These are phyloP conservation scores for Polypedilum vanderplanki DNA, from an alignment of 1,140 invertebrate species.

Conservation along the genomic window DNA sequence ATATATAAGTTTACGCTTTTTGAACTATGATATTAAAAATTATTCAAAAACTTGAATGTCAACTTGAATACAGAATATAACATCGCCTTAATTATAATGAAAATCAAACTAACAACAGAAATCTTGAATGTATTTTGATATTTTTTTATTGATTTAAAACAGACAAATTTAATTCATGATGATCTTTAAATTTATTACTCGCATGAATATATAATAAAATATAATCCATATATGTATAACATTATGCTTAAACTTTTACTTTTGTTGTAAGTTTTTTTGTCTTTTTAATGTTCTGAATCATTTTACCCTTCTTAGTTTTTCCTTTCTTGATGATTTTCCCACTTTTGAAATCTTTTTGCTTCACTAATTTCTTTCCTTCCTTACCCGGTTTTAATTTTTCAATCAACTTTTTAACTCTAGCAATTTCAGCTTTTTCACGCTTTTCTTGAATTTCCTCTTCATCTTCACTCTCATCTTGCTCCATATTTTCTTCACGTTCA, in stretches of 20 bases:
- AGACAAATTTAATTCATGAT: too few relatives aligned
- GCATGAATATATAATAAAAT: too few relatives aligned
- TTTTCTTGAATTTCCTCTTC: slow-evolving; percentile 32
- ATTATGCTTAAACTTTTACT: not conserved
- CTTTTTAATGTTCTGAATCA: slow-evolving; percentile 14
- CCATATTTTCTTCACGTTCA: not conserved
- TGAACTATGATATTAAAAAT: too few relatives aligned
- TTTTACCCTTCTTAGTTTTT: not conserved
- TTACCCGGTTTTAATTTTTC: slow-evolving; percentile 19
- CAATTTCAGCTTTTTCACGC: not conserved
- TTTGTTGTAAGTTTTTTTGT: slow-evolving; percentile 17
- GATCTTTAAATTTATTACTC: too few relatives aligned
- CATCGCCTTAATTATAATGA: too few relatives aligned
- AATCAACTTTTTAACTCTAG: slow-evolving; percentile 10
- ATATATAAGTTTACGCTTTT: too few relatives aligned
- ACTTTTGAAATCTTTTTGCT: not conserved
- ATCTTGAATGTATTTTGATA: too few relatives aligned
- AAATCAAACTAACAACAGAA: too few relatives aligned
- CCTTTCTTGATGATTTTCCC: not conserved
- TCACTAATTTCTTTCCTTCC: not conserved
- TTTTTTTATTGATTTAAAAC: too few relatives aligned
- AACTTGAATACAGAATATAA: too few relatives aligned
- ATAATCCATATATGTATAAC: too few relatives aligned
- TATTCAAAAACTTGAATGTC: too few relatives aligned
- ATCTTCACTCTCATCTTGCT: not conserved